Percentiles rank a stretch among this genome's conserved stretches.
Evolutionary conservation across 1,140 invertebrate genomes (phyloP).

Genomic region (Cydia strobilella): DNA sequence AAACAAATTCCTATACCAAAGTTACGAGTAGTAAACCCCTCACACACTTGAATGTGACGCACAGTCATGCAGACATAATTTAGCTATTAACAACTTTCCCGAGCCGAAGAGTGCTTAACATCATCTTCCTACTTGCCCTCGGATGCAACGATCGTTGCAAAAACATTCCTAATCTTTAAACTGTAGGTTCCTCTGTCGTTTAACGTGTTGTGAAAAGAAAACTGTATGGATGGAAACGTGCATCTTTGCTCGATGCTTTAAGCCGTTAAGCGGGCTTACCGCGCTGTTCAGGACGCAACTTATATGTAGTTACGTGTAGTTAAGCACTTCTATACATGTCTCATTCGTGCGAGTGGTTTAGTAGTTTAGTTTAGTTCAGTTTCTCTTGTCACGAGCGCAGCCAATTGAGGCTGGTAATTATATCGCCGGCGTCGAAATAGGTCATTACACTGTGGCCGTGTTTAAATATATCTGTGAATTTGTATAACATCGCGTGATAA

Average conservation of each 20-base stretch:
- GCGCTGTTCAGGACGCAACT: conserved; percentile 18
- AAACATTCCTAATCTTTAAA: conserved; percentile 5
- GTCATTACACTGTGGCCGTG: not conserved
- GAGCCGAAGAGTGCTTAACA: conserved; percentile 24
- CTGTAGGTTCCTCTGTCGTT: not conserved
- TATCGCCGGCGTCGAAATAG: conserved; percentile 18
- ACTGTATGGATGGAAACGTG: conserved; percentile 8
- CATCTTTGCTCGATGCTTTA: conserved; percentile 14
- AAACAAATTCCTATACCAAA: too few relatives aligned
- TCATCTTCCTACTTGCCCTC: conserved; percentile 13
- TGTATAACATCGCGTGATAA: conserved; percentile 18
- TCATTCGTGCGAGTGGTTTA: not conserved
- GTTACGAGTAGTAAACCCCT: too few relatives aligned
- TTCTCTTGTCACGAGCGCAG: conserved; percentile 19
- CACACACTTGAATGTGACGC: conserved; percentile 11
- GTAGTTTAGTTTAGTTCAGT: conserved; percentile 19
- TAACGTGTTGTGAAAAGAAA: conserved; percentile 11
- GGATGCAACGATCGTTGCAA: not conserved
- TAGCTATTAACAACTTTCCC: conserved; percentile 30
- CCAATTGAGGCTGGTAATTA: conserved; percentile 30
- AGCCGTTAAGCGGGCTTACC: conserved; percentile 17
- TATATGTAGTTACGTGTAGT: conserved; percentile 5
- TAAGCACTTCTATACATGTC: conserved; percentile 19
- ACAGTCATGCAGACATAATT: conserved; percentile 22
- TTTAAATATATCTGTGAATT: conserved; percentile 16